These are phyloP conservation scores for Eupithecia tripunctaria DNA, from an alignment of 2,888 invertebrate genomes.

Conservation along the genomic window DNA sequence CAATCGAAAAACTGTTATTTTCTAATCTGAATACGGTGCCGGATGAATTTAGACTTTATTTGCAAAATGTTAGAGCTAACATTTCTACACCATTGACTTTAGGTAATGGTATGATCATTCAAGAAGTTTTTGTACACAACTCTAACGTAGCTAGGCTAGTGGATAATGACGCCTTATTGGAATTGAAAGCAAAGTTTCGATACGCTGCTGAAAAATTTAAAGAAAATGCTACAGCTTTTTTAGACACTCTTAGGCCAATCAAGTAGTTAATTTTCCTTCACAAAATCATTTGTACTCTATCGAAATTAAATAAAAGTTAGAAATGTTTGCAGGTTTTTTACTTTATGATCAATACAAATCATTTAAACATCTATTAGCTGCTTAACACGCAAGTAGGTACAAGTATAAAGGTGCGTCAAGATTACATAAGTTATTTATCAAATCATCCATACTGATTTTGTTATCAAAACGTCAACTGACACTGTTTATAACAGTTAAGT, in stretches of 20 bases:
- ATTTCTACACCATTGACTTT: conserved; percentile 10
- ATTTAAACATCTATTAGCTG: no score
- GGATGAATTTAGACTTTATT: conserved; percentile 9
- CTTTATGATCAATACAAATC: no score
- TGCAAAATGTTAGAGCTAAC: conserved; percentile 2
- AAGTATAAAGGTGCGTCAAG: background rate
- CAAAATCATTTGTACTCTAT: background rate
- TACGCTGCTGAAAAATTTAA: conserved; percentile 14
- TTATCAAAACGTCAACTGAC: no score
- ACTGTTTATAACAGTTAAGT: no score
- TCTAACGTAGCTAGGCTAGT: conserved; percentile 8
- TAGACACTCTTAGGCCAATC: background rate
- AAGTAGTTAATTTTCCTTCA: no score
- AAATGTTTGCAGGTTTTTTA: background rate
- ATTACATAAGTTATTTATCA: no score
- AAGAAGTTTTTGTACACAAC: conserved; percentile 26
- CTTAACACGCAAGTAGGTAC: no score
- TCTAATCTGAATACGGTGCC: conserved; percentile 8
- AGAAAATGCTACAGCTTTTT: conserved; percentile 12
- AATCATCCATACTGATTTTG: no score
- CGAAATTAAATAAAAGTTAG: background rate
- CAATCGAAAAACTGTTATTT: conserved; percentile 14
- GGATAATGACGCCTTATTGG: background rate
- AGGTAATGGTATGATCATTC: conserved; percentile 8
- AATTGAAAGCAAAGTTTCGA: conserved; percentile 6